These are phyloP conservation scores for Mohoua ochrocephala DNA, from an alignment of 2,113 vertebrate species.

Conservation along the genomic window DNA sequence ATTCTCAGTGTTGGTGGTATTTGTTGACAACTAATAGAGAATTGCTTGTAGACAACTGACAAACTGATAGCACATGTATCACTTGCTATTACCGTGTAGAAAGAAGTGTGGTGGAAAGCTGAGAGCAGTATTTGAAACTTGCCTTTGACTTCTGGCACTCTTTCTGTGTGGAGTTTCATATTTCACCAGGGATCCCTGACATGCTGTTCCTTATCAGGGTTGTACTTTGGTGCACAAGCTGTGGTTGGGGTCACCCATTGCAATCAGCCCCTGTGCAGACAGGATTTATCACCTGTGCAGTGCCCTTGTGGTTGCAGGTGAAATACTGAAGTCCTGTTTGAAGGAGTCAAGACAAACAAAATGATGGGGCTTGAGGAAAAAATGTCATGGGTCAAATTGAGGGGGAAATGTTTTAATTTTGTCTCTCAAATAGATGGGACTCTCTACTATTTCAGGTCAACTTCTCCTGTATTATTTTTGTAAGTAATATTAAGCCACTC, in stretches of 20 bases:
- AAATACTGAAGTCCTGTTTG: not conserved
- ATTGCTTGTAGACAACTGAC: not conserved
- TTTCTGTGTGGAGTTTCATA: not conserved
- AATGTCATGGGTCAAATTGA: not conserved
- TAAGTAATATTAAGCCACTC: not conserved
- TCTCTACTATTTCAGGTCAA: not conserved
- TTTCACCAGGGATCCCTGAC: not conserved
- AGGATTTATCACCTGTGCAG: not conserved
- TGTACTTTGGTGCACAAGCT: not conserved
- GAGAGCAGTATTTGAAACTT: not conserved
- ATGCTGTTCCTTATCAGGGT: not conserved
- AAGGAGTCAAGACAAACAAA: not conserved
- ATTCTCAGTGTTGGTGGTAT: not conserved
- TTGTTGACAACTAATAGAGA: not conserved
- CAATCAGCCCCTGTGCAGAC: not conserved
- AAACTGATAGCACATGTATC: not conserved
- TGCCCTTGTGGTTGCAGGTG: not conserved
- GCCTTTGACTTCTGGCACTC: not conserved
- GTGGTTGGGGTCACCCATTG: not conserved
- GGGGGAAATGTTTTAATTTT: not conserved
- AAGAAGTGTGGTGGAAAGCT: not conserved
- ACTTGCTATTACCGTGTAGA: not conserved
- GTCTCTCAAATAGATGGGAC: not conserved
- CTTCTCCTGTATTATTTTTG: not conserved
- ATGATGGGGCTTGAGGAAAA: not conserved